Evolutionary conservation across 2,113 vertebrate species (phyloP).

Genomic region (Echinops telfairi): DNA sequence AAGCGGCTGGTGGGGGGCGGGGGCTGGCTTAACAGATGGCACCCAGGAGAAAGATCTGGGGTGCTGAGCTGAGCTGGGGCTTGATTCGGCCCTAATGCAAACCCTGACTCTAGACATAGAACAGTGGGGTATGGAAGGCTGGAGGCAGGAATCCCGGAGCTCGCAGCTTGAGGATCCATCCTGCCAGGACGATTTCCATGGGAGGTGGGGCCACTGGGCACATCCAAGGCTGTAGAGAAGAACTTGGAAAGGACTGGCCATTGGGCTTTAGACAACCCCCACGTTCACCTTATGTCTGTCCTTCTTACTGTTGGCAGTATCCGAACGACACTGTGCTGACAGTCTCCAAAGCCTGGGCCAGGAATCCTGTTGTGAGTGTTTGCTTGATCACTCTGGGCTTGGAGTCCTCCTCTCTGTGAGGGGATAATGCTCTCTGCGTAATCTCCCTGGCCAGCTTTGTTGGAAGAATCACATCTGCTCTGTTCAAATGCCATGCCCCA

Average conservation of each 20-base stretch:
- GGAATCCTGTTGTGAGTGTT: background rate
- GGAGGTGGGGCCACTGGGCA: conserved; percentile 53
- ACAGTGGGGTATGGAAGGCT: conserved; percentile 60
- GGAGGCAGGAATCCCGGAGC: conserved; percentile 62
- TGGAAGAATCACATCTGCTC: background rate
- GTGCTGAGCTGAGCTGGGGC: conserved; percentile 58
- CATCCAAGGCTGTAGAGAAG: conserved; percentile 63
- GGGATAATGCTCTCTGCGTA: background rate
- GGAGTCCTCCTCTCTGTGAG: background rate
- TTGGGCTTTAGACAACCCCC: conserved; percentile 49
- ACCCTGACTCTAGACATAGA: conserved; percentile 78
- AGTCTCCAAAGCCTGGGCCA: background rate
- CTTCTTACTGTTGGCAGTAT: conserved; percentile 36
- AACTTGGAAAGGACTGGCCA: conserved; percentile 23
- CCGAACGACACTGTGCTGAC: conserved; percentile 13
- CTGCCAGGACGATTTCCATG: conserved; percentile 75
- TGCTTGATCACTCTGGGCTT: background rate
- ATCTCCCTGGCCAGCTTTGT: background rate
- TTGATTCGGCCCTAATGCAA: conserved; percentile 69
- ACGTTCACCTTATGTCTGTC: conserved; percentile 13
- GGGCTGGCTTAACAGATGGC: conserved; percentile 63
- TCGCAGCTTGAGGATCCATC: conserved; percentile 63
- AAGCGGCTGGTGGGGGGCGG: conserved; percentile 32
- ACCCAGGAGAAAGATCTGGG: background rate
- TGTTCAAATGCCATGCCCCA: background rate